These are phyloP conservation scores for Zeus faber DNA, from an alignment of 2,113 vertebrate species.

Conservation along the genomic window DNA sequence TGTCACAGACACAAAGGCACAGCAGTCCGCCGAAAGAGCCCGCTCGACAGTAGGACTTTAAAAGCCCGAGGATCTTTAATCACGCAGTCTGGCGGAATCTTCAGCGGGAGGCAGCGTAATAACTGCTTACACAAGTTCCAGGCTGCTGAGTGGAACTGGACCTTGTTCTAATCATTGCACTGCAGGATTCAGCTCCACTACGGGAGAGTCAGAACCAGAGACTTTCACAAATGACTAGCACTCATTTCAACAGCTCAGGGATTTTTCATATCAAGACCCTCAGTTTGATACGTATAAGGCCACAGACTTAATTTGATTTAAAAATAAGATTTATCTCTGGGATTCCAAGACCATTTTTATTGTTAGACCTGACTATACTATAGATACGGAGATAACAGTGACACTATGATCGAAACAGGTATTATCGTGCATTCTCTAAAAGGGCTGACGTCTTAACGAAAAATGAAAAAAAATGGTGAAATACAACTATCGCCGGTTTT, in stretches of 20 bases:
- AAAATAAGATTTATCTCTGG: too few species aligned
- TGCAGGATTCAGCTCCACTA: constrained; percentile 1
- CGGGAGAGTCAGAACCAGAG: constrained; percentile 6
- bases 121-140: constrained; percentile 17
- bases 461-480: too few species aligned
- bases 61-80: constrained; percentile 39
- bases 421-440: too few species aligned
- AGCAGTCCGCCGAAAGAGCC: constrained; percentile 3
- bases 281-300: too few species aligned
- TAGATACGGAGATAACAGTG: too few species aligned
- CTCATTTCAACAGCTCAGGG: neutral
- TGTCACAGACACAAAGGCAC: constrained; percentile 23
- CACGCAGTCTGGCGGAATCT: constrained; percentile 24
- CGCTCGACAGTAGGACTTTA: constrained; percentile 18
- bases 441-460: too few species aligned
- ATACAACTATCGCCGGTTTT: too few species aligned
- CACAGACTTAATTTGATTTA: too few species aligned
- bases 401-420: too few species aligned
- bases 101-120: constrained; percentile 7
- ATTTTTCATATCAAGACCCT: neutral
- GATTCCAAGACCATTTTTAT: too few species aligned
- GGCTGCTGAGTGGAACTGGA: neutral
- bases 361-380: too few species aligned
- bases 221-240: too few species aligned
- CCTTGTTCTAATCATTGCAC: neutral